Conservation (phyloP, 2,797 vertebrate species). For the Takifugu ocellatus region DNA sequence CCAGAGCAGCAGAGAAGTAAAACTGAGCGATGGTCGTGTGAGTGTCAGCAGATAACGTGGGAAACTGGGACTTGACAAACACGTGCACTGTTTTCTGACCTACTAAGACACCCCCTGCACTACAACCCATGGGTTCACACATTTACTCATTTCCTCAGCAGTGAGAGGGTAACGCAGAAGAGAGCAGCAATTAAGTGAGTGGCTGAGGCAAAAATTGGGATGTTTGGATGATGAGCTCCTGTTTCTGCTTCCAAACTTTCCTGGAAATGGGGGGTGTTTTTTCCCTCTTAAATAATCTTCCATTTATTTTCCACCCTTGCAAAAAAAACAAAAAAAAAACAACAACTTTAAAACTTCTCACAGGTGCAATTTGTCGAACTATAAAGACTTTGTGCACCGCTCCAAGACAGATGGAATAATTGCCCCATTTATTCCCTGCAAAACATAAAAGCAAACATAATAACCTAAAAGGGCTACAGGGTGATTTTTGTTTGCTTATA, state of each 20-base stretch:
- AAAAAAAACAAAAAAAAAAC: constrained; percentile 22
- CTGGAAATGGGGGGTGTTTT: constrained; percentile 27
- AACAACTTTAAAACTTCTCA: constrained; percentile 34
- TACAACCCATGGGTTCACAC: constrained; percentile 33
- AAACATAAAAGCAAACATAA: constrained; percentile 25
- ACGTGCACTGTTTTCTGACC: constrained; percentile 14
- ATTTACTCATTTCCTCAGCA: constrained; percentile 35
- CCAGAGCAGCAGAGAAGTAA: neutral
- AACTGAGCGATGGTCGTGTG: neutral
- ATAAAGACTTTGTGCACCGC: neutral
- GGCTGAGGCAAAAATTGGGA: constrained; percentile 12
- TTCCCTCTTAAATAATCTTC: constrained; percentile 15
- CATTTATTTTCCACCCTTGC: constrained; percentile 24
- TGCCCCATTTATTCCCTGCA: constrained; percentile 11
- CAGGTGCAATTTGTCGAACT: constrained; percentile 15
- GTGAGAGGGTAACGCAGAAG: constrained; percentile 21
- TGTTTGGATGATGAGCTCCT: neutral
- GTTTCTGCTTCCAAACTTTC: constrained; percentile 13
- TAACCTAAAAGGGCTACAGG: constrained; percentile 15
- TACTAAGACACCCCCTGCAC: neutral
- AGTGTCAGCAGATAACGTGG: constrained; percentile 1
- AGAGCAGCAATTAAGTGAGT: constrained; percentile 16
- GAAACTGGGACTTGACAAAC: neutral
- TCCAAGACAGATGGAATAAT: neutral
- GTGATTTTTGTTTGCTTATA: constrained; percentile 5